phyloP scores from a whole-genome alignment of 2,113 vertebrate genomes.

The Eudorcas thomsonii region DNA sequence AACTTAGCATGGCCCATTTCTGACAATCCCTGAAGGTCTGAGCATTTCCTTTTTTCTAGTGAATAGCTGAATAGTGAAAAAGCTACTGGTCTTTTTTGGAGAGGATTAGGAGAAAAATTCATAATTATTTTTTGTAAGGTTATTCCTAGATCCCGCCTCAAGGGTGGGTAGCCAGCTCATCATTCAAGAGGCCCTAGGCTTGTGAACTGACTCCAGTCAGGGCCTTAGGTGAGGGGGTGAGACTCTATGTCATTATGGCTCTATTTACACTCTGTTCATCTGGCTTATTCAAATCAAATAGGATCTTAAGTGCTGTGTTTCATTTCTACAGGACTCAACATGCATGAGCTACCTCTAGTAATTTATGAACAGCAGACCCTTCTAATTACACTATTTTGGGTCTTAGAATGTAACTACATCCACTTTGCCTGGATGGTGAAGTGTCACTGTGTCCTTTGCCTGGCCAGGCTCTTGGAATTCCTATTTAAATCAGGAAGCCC shows the following conservation, averaged over 20 bases:
- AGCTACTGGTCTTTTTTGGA: not conserved
- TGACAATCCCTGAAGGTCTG: not conserved
- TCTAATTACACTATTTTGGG: not conserved
- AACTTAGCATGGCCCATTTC: not conserved
- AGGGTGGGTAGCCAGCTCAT: rapidly evolving
- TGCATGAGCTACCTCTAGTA: rapidly evolving
- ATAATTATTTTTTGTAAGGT: rapidly evolving
- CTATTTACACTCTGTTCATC: not conserved
- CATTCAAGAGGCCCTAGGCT: not conserved
- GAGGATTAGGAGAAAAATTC: not conserved
- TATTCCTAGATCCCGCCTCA: not conserved
- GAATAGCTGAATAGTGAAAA: no score
- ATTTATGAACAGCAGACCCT: rapidly evolving
- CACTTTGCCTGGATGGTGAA: not conserved
- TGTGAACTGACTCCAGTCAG: not conserved
- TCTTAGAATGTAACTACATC: not conserved
- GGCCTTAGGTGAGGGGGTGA: rapidly evolving
- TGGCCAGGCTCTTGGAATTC: not conserved
- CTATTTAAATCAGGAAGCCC: not conserved
- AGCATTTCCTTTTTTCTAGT: not conserved
- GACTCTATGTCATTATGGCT: rapidly evolving
- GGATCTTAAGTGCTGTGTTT: not conserved
- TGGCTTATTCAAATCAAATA: not conserved
- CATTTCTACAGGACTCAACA: not conserved
- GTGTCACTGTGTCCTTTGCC: rapidly evolving